Evolutionary conservation across 2,888 invertebrate species (phyloP).

Genomic region (Tetranychus truncatus): DNA sequence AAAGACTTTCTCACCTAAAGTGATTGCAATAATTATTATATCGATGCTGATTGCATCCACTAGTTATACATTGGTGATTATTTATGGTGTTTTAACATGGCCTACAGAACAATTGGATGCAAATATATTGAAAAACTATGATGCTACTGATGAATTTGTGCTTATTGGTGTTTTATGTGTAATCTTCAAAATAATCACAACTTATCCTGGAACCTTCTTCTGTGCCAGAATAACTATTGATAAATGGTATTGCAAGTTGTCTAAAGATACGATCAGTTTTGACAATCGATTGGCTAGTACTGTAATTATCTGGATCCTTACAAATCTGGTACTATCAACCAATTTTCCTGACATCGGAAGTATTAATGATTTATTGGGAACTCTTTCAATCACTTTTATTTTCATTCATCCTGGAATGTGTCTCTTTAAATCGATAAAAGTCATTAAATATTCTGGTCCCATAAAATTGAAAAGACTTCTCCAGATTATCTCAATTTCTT

Average conservation of each 20-base stretch:
- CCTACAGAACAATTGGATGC: slow-evolving; percentile 38
- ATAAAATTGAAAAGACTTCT: slow-evolving; percentile 27
- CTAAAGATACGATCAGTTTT: slow-evolving; percentile 7
- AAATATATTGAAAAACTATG: slow-evolving; percentile 38
- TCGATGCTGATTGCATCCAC: slow-evolving; percentile 33
- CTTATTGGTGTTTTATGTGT: slow-evolving; percentile 36
- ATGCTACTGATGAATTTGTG: slow-evolving; percentile 34
- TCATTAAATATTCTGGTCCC: slow-evolving; percentile 32
- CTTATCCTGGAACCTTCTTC: slow-evolving; percentile 43
- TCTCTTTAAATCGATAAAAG: slow-evolving; percentile 32
- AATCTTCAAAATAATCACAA: slow-evolving; percentile 39
- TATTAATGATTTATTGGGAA: slow-evolving; percentile 42
- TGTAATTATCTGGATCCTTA: slow-evolving; percentile 40
- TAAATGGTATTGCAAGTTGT: slow-evolving; percentile 26
- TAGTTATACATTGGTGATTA: slow-evolving; percentile 33
- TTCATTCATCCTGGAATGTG: slow-evolving; percentile 39
- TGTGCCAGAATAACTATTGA: slow-evolving; percentile 37
- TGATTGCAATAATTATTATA: slow-evolving; percentile 36
- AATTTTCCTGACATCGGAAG: slow-evolving; percentile 42
- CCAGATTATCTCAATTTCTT: slow-evolving; percentile 30
- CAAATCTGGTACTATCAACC: slow-evolving; percentile 38
- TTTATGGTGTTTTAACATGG: slow-evolving; percentile 43
- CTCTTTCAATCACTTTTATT: slow-evolving; percentile 43
- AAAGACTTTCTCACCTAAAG: slow-evolving; percentile 34
- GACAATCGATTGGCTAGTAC: slow-evolving; percentile 31